phyloP scores from a whole-genome alignment of 1,140 invertebrate genomes.

The Macrosteles quadrilineatus region DNA sequence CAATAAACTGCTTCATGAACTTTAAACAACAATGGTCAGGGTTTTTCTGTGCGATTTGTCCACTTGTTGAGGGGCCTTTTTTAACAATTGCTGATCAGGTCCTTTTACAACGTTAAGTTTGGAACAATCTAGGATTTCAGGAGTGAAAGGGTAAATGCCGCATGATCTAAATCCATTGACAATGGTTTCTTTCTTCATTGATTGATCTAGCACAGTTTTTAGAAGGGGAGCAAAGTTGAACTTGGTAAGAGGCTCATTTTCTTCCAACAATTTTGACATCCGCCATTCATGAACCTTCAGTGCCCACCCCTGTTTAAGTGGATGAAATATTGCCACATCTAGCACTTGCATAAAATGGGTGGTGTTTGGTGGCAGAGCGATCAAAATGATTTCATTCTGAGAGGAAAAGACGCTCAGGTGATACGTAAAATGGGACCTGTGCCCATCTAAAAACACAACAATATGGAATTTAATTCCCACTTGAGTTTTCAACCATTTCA shows the following conservation, averaged over 20 bases:
- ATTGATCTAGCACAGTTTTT: not conserved
- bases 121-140: not conserved
- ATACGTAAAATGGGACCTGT: conserved; percentile 49
- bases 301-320: conserved; percentile 47
- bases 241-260: not conserved
- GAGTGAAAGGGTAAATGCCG: not conserved
- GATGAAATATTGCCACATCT: conserved; percentile 49
- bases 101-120: not conserved
- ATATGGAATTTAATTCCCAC: too few species aligned
- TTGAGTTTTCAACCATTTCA: conserved; percentile 47
- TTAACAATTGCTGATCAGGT: conserved; percentile 21
- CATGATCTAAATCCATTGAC: not conserved
- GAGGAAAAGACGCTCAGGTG: conserved; percentile 48
- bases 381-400: conserved; percentile 48
- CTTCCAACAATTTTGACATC: not conserved
- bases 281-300: conserved; percentile 39
- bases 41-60: too few species aligned
- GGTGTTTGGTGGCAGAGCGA: conserved; percentile 50
- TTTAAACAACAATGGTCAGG: too few species aligned
- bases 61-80: too few species aligned
- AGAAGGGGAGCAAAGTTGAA: not conserved
- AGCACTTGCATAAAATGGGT: conserved; percentile 52
- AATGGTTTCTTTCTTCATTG: not conserved
- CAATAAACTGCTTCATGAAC: too few species aligned
- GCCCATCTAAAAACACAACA: conserved; percentile 50